phyloP scores from a whole-genome alignment of 2,888 invertebrate genomes.

The Aspidiotus rigidus region DNA sequence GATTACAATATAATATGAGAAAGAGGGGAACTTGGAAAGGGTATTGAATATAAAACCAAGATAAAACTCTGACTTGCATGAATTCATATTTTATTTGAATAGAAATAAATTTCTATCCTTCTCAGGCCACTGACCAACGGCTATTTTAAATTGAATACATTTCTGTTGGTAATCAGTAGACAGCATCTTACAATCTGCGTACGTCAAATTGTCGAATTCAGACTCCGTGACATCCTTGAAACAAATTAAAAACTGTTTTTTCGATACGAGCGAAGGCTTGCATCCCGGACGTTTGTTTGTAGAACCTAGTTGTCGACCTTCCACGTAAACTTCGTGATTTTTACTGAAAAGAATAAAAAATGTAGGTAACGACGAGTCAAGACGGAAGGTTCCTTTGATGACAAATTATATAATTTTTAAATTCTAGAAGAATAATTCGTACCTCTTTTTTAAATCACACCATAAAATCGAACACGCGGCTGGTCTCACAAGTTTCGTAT shows the following conservation, averaged over 20 bases:
- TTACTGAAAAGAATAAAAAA: slow-evolving; percentile 45
- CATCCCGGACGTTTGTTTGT: slow-evolving; percentile 55
- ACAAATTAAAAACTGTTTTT: slow-evolving; percentile 41
- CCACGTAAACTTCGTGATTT: slow-evolving; percentile 59
- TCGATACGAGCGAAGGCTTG: slow-evolving; percentile 45
- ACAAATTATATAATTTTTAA: no score
- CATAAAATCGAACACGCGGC: slow-evolving; percentile 34
- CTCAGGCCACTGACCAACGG: slow-evolving; percentile 47
- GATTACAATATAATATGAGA: no score
- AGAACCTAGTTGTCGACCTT: slow-evolving; percentile 67
- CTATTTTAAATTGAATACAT: slow-evolving; percentile 44
- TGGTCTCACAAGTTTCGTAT: slow-evolving; percentile 6
- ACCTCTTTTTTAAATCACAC: slow-evolving; percentile 22
- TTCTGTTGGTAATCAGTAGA: slow-evolving; percentile 44
- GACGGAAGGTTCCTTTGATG: no score
- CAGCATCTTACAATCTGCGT: slow-evolving; percentile 46
- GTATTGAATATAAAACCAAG: no score
- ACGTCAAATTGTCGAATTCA: slow-evolving; percentile 42
- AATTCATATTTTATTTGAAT: slow-evolving; percentile 28
- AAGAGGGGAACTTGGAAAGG: no score
- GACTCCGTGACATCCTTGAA: slow-evolving; percentile 36
- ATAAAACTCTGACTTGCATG: no score
- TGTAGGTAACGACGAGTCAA: background rate
- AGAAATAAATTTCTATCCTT: slow-evolving; percentile 42
- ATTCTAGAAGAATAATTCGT: background rate